Evolutionary conservation across 2,888 invertebrate species (phyloP).

Genomic region (Pheosia tremula): DNA sequence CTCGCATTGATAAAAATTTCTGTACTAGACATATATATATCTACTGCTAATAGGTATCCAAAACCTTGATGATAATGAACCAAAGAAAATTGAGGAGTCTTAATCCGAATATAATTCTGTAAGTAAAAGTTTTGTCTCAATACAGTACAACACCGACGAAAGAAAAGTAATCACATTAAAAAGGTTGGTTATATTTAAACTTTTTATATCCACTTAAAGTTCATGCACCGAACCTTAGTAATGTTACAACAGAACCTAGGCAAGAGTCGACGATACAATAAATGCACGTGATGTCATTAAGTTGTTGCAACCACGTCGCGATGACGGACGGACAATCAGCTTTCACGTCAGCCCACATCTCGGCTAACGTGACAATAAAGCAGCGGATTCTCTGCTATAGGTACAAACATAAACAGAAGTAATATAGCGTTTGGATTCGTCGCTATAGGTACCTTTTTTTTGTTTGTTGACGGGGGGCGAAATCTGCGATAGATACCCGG

Average conservation of each 20-base stretch:
- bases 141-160: too few species aligned
- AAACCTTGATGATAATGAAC: too few species aligned
- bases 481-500: too few species aligned
- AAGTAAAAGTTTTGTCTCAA: too few species aligned
- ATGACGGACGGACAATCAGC: conserved; percentile 67
- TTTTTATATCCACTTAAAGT: not conserved
- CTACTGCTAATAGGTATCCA: too few species aligned
- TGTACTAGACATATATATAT: too few species aligned
- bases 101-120: too few species aligned
- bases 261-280: conserved; percentile 25
- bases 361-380: conserved; percentile 51
- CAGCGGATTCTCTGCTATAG: conserved; percentile 6
- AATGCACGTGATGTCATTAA: conserved; percentile 45
- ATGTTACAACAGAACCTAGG: conserved; percentile 15
- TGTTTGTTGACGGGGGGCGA: too few species aligned
- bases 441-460: not conserved
- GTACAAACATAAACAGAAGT: not conserved
- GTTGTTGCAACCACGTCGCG: conserved; percentile 58
- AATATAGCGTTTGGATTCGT: not conserved
- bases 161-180: too few species aligned
- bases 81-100: too few species aligned
- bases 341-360: conserved; percentile 73
- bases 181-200: too few species aligned
- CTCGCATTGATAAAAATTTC: too few species aligned
- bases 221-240: not conserved